phyloP scores from a whole-genome alignment of 2,113 vertebrate species.

The Charadrius vociferus region DNA sequence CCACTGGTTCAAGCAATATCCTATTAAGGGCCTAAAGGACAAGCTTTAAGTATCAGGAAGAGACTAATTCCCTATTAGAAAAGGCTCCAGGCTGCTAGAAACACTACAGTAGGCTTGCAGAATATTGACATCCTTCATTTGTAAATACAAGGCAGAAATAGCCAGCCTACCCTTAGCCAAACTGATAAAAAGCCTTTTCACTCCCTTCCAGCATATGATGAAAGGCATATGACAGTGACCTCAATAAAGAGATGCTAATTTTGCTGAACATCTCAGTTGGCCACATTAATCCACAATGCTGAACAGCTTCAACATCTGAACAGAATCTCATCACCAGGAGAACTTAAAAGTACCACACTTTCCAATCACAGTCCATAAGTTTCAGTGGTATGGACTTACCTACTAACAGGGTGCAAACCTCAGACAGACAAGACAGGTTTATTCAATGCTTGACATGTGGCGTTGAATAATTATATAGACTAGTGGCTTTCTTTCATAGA shows the following conservation, averaged over 20 bases:
- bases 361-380: neutral
- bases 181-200: neutral
- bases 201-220: neutral
- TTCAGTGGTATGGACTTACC: neutral
- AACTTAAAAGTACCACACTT: neutral
- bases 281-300: neutral
- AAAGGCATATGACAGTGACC: neutral
- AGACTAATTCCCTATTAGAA: neutral
- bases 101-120: neutral
- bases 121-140: neutral
- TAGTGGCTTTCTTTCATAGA: neutral
- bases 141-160: neutral
- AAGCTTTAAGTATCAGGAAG: neutral
- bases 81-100: neutral
- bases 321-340: neutral
- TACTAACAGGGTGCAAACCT: neutral
- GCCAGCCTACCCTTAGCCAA: neutral
- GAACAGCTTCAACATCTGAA: neutral
- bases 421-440: neutral
- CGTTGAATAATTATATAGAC: neutral
- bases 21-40: neutral
- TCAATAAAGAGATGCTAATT: neutral
- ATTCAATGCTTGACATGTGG: neutral
- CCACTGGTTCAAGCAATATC: neutral
- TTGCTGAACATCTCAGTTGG: neutral